A percentile compares a stretch with the other conserved stretches of the same genome.
Evolutionary conservation across 2,113 vertebrate genomes (phyloP).

Genomic region (Hyperopisus bebe): DNA sequence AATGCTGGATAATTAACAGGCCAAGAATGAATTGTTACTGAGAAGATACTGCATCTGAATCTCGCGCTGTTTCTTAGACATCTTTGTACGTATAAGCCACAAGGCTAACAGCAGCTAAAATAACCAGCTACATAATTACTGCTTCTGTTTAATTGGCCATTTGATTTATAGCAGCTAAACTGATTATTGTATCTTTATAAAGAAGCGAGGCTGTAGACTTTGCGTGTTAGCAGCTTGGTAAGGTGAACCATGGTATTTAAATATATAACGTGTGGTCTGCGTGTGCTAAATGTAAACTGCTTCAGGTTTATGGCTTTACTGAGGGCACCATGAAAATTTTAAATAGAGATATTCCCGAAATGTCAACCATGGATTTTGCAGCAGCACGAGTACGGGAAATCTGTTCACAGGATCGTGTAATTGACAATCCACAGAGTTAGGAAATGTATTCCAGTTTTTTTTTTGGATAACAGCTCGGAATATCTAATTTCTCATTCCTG

Average conservation of each 20-base stretch:
- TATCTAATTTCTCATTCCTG: not conserved
- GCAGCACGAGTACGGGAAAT: not conserved
- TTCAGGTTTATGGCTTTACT: not conserved
- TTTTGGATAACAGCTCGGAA: not conserved
- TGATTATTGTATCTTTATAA: not conserved
- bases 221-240: not conserved
- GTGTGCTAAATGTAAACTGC: not conserved
- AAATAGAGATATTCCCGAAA: not conserved
- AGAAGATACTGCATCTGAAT: not conserved
- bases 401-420: not conserved
- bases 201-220: not conserved
- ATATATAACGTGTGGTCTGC: not conserved
- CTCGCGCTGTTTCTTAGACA: not conserved
- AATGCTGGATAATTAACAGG: not conserved
- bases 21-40: not conserved
- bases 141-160: not conserved
- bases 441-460: not conserved
- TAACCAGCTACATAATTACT: not conserved
- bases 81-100: not conserved
- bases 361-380: not conserved
- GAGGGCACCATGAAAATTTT: not conserved
- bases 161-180: not conserved
- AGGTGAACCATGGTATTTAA: not conserved
- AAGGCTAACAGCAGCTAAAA: not conserved
- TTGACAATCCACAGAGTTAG: not conserved